These are phyloP conservation scores for Trichoplax adhaerens DNA, from an alignment of 37 sponge, comb jelly and placozoan species.

Conservation along the genomic window DNA sequence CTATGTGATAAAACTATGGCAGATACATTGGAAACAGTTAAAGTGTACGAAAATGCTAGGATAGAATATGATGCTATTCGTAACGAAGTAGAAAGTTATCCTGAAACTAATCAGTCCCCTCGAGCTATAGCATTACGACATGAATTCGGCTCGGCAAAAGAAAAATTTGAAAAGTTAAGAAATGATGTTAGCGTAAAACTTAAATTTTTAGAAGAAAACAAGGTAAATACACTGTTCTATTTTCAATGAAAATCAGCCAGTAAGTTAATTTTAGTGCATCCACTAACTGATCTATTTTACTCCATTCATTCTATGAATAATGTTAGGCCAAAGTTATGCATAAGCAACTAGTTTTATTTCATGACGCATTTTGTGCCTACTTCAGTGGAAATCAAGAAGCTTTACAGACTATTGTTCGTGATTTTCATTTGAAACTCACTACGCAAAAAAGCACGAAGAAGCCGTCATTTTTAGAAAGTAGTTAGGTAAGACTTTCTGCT, in stretches of 20 bases:
- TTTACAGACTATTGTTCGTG: slow-evolving; percentile 28
- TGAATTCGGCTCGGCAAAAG: slow-evolving; percentile 58
- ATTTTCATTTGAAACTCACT: slow-evolving; percentile 34
- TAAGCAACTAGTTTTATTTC: slow-evolving; percentile 52
- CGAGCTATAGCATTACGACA: slow-evolving; percentile 4
- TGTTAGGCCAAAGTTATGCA: slow-evolving; percentile 61
- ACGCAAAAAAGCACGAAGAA: no score
- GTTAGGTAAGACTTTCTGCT: no score
- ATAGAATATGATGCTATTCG: slow-evolving; percentile 72
- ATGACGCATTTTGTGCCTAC: slow-evolving; percentile 54
- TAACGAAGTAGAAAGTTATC: slow-evolving; percentile 34
- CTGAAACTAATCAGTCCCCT: no score
- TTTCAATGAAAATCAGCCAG: neutral
- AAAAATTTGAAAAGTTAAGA: slow-evolving; percentile 56
- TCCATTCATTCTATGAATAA: neutral
- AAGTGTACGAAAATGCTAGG: slow-evolving; percentile 56
- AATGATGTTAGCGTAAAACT: slow-evolving; percentile 70
- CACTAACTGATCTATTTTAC: neutral
- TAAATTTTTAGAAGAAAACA: slow-evolving; percentile 79
- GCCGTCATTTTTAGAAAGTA: no score
- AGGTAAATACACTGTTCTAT: slow-evolving; percentile 27
- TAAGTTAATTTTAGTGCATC: neutral
- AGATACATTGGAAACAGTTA: slow-evolving; percentile 69
- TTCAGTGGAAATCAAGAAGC: slow-evolving; percentile 45
- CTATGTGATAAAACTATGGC: slow-evolving; percentile 74